Conservation (phyloP, 2,113 vertebrate genomes). For the Paratilapia polleni region DNA sequence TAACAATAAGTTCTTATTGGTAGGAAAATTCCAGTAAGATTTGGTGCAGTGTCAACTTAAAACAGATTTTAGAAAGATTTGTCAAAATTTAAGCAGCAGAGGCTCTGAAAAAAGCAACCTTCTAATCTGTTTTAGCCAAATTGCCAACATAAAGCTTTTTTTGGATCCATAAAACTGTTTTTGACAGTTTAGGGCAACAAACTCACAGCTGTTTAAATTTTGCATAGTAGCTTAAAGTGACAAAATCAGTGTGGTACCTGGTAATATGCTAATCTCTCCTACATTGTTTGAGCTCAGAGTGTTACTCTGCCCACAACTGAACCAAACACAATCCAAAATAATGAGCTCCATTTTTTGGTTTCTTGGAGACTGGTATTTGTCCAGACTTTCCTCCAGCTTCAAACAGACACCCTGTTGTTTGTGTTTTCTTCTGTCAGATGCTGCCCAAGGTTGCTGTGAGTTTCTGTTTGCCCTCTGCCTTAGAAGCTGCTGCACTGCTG, state of each 20-base stretch:
- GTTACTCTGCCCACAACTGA: background rate
- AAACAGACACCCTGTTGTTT: conserved; percentile 40
- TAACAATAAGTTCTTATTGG: background rate
- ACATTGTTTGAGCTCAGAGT: background rate
- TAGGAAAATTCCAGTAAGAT: background rate
- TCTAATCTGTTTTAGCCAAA: background rate
- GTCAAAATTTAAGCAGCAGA: background rate
- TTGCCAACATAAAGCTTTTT: background rate
- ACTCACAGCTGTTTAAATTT: background rate
- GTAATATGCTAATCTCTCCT: background rate
- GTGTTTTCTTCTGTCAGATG: conserved; percentile 46
- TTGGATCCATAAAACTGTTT: background rate
- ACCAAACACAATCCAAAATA: background rate
- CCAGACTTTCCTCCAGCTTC: conserved; percentile 29
- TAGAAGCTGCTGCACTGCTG: conserved; percentile 9
- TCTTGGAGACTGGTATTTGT: background rate
- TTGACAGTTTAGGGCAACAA: background rate
- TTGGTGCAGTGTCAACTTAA: background rate
- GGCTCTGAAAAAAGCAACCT: background rate
- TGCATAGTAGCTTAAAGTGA: background rate
- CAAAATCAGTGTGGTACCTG: background rate
- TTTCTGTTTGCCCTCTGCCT: conserved; percentile 37
- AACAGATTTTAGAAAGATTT: background rate
- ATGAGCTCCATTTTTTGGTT: background rate
- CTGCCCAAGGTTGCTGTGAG: conserved; percentile 35